Base-by-base conservation (phyloP, 2,113 vertebrate species). In the Callorhinus ursinus region DNA sequence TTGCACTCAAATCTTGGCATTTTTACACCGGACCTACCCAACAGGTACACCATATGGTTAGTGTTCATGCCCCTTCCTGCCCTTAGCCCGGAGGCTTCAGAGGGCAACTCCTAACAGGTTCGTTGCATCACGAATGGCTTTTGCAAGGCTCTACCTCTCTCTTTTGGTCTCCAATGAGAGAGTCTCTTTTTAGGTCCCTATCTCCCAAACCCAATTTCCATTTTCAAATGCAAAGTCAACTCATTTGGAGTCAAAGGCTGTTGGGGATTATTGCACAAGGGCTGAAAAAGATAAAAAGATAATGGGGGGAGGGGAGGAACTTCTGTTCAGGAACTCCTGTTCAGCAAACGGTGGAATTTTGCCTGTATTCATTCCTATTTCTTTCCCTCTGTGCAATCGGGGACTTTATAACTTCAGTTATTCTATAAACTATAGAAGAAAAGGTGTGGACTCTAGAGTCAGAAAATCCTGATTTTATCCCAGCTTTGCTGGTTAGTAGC, bases 131-230 rank as follows among this genome's bases (percentile, higher is more conserved):
- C 14, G 22, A 59, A 26, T 28, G 80, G 7, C 55, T 59, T 59
- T 36, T 82, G 80, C 39, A 65, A 80, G 51, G 21, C 42, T 51
- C 61, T 94, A 99, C 99, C 99, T 99, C 98, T 99, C 99, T 97
- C 99, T 99, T 98, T 99, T 99, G 11, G 99, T 99, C 98, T 99
- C 99, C 98, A 99, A 99, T 18, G 16, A 24, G 99, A 99, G 6
- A 99, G 98, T 89, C 99, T 99, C 98, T 61, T 61, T 99, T 99
- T 98, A 99, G 99, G 98, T 99, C 99, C 0, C 99, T 99, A 97
- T 99, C 99, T 96, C 99, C 99, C 96, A 99, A 99, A 97, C 99
- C 99, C 82, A 99, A 98, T 55, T 99, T 99, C 55, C 98, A 7
- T 98, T 98, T 71, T 99, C 99, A 33, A 98, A 98, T 89, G 97